These are phyloP conservation scores for Psylliodes chrysocephalus DNA, from an alignment of 2,888 invertebrate species.

Conservation along the genomic window DNA sequence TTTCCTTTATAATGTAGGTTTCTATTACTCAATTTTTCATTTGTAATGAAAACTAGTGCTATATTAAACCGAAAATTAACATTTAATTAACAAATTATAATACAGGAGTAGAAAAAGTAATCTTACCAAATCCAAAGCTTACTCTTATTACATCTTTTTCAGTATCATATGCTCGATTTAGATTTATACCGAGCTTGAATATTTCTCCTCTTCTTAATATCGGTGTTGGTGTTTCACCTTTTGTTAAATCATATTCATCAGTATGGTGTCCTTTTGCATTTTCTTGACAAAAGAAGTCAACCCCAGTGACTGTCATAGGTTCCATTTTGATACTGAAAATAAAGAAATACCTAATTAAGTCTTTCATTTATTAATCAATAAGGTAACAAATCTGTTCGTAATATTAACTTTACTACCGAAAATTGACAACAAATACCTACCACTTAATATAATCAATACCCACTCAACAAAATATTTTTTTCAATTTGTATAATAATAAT, in stretches of 20 bases:
- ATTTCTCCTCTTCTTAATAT: slow-evolving; percentile 79
- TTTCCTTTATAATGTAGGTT: too few species aligned
- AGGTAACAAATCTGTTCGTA: too few species aligned
- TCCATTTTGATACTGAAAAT: slow-evolving; percentile 46
- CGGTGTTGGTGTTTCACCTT: slow-evolving; percentile 69
- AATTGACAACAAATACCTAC: too few species aligned
- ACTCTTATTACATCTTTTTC: slow-evolving; percentile 73
- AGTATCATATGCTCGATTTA: slow-evolving; percentile 71
- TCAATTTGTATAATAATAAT: too few species aligned
- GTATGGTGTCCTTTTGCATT: slow-evolving; percentile 78
- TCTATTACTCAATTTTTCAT: too few species aligned
- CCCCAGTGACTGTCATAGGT: slow-evolving; percentile 67
- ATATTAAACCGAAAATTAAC: too few species aligned
- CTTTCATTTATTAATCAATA: too few species aligned
- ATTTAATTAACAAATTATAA: slow-evolving; percentile 1
- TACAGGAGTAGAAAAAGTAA: neutral
- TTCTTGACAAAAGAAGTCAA: slow-evolving; percentile 71
- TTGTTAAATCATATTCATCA: slow-evolving; percentile 74
- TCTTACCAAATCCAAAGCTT: slow-evolving; percentile 74
- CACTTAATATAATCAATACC: too few species aligned
- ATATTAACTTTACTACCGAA: too few species aligned
- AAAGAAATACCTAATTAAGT: too few species aligned
- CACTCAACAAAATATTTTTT: too few species aligned
- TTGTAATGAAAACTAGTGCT: too few species aligned
- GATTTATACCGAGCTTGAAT: slow-evolving; percentile 76